phyloP scores from a whole-genome alignment of 2,888 invertebrate genomes.

The Caenorhabditis sulstoni region DNA sequence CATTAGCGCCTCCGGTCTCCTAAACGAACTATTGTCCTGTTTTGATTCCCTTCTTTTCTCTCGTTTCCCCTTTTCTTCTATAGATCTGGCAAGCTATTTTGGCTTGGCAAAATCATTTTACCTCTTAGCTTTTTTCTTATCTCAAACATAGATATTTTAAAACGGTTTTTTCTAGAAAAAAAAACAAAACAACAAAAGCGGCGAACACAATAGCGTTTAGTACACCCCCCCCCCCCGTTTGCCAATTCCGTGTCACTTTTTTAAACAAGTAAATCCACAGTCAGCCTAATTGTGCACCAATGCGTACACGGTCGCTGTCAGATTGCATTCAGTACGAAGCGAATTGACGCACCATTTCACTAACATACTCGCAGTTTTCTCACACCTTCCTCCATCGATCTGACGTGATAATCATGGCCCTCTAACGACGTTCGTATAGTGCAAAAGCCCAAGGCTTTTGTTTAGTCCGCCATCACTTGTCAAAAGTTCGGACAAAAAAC shows the following conservation, averaged over 20 bases:
- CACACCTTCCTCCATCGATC: constrained; percentile 3
- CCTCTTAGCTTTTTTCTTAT: no score
- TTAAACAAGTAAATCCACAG: constrained; percentile 30
- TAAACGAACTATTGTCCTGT: no score
- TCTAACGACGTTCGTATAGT: not conserved
- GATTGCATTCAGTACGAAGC: constrained; percentile 42
- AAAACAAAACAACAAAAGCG: not conserved
- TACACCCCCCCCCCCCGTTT: not conserved
- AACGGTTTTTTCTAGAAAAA: not conserved
- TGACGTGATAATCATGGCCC: not conserved
- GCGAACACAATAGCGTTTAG: constrained; percentile 4
- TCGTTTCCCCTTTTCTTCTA: no score
- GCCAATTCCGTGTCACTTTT: not conserved
- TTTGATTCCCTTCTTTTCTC: no score
- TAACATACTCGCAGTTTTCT: constrained; percentile 11
- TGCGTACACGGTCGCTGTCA: constrained; percentile 43
- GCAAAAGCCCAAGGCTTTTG: not conserved
- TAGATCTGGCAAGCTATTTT: no score
- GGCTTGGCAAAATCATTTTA: no score
- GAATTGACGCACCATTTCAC: constrained; percentile 50
- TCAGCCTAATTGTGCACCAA: constrained; percentile 56
- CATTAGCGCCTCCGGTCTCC: not conserved
- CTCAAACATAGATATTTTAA: not conserved
- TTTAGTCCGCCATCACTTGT: no score
- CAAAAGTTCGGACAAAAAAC: not conserved